Conservation (phyloP, 2,888 invertebrate species). For the Altica lythri region DNA sequence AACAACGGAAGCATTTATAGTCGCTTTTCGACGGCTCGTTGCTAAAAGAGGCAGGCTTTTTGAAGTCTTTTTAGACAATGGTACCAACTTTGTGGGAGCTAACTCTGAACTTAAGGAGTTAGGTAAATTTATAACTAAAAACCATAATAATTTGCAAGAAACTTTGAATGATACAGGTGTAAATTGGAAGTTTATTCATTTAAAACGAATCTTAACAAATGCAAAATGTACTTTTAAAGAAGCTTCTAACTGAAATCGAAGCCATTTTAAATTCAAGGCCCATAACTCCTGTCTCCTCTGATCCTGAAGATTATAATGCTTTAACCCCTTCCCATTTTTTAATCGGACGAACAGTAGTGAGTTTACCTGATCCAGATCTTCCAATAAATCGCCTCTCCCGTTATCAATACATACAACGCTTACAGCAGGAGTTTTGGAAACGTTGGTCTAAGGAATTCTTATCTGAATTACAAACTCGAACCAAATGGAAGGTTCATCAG, state of each 20-base stretch:
- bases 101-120: constrained; percentile 23
- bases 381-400: too few relatives aligned
- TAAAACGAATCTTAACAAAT: constrained; percentile 10
- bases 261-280: constrained; percentile 7
- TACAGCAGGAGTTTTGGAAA: too few relatives aligned
- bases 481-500: too few relatives aligned
- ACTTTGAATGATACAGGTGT: background rate
- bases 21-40: too few relatives aligned
- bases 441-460: too few relatives aligned
- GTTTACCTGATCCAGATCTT: constrained; percentile 3
- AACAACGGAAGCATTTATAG: too few relatives aligned
- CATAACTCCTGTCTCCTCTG: background rate
- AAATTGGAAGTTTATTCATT: constrained; percentile 15
- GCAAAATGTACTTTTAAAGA: background rate
- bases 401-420: too few relatives aligned
- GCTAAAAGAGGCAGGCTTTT: too few relatives aligned
- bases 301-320: constrained; percentile 10
- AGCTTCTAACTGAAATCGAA: constrained; percentile 3
- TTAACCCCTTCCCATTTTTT: constrained; percentile 17
- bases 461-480: too few relatives aligned
- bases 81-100: too few relatives aligned
- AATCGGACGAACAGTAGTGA: background rate
- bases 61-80: too few relatives aligned
- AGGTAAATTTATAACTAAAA: constrained; percentile 4
- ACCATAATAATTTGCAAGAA: background rate